Evolutionary conservation across 2,797 vertebrate genomes (phyloP).

Genomic region (Peromyscus aztecus): DNA sequence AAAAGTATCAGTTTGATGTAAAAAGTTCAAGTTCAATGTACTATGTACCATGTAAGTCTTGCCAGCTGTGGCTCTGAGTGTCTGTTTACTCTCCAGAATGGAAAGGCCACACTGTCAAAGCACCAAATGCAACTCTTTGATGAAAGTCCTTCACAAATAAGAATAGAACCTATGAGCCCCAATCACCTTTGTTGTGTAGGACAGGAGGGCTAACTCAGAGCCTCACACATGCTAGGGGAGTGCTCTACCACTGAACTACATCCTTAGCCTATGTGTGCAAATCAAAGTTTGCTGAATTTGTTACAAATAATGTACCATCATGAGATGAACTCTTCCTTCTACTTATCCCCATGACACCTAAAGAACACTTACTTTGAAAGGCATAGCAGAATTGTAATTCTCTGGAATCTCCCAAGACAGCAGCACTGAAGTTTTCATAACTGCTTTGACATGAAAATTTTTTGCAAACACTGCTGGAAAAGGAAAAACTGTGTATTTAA

Average conservation of each 20-base stretch:
- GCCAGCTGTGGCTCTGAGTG: not conserved
- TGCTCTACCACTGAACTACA: not conserved
- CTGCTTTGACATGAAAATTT: slow-evolving; percentile 99
- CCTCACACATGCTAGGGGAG: rapidly evolving
- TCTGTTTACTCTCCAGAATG: not conserved
- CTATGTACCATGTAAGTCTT: not conserved
- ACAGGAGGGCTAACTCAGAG: not conserved
- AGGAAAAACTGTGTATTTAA: slow-evolving; percentile 97
- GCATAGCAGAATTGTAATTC: slow-evolving; percentile 98
- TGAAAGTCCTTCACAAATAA: not conserved
- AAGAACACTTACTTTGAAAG: slow-evolving; percentile 95
- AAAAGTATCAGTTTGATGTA: not conserved
- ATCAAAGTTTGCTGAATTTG: not conserved
- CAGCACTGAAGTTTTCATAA: slow-evolving; percentile 98
- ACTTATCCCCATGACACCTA: slow-evolving; percentile 20
- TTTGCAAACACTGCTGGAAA: slow-evolving; percentile 99
- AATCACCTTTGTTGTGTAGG: not conserved
- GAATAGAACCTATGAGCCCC: not conserved
- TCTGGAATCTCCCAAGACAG: slow-evolving; percentile 99
- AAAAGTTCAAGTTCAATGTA: not conserved
- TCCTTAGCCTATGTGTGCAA: rapidly evolving
- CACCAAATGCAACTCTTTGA: not conserved
- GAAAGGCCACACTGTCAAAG: slow-evolving; percentile 7
- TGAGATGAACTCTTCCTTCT: slow-evolving; percentile 26
- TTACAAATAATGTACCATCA: slow-evolving; percentile 24